Conservation (phyloP, 2,797 vertebrate genomes). For the Falco cherrug region DNA sequence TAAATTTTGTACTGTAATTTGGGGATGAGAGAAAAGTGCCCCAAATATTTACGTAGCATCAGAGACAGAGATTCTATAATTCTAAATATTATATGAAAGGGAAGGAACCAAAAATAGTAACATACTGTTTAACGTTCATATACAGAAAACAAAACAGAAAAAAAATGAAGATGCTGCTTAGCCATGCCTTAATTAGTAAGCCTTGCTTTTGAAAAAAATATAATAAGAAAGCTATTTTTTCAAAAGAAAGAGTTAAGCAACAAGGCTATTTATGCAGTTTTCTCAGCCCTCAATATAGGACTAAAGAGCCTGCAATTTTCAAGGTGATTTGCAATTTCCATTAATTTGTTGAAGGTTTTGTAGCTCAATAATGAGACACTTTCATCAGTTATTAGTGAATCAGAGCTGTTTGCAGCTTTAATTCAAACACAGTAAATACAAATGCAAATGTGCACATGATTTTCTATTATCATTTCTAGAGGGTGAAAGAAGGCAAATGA, state of each 20-base stretch:
- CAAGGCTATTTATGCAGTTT: slow-evolving; percentile 38
- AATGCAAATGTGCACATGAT: slow-evolving; percentile 56
- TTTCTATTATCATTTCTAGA: slow-evolving; percentile 54
- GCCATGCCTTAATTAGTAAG: slow-evolving; percentile 8
- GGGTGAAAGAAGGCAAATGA: slow-evolving; percentile 40
- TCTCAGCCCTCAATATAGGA: slow-evolving; percentile 3
- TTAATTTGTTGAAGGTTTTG: slow-evolving; percentile 65
- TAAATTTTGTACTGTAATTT: not conserved
- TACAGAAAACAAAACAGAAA: not conserved
- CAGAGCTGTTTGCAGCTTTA: slow-evolving; percentile 55
- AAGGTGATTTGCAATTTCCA: slow-evolving; percentile 70
- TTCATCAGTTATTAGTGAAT: slow-evolving; percentile 65
- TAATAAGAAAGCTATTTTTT: slow-evolving; percentile 6
- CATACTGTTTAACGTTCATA: not conserved
- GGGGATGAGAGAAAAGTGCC: not conserved
- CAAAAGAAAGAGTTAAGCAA: slow-evolving; percentile 17
- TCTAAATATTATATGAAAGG: not conserved
- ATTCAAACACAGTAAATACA: slow-evolving; percentile 63
- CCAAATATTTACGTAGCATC: not conserved
- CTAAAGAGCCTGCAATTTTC: slow-evolving; percentile 64
- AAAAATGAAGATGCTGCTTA: not conserved
- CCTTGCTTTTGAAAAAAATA: not conserved
- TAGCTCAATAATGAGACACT: slow-evolving; percentile 61
- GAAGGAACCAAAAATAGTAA: not conserved
- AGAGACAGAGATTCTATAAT: not conserved